A percentile compares a stretch with the other conserved stretches of the same genome.
phyloP scores from a whole-genome alignment of 1,140 invertebrate species.

The Drosophila littoralis region DNA sequence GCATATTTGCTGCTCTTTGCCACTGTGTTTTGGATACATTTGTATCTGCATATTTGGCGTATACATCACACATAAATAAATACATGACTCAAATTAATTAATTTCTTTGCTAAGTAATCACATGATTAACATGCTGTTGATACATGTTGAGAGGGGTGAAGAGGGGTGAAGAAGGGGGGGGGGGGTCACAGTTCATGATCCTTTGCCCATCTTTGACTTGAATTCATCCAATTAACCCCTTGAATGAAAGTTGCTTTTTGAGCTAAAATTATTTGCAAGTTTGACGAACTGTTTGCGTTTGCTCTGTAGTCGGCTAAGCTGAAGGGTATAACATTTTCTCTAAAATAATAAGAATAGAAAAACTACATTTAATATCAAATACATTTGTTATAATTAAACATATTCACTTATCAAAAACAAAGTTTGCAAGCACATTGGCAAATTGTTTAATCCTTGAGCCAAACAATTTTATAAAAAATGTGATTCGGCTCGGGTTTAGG shows the following conservation, averaged over 20 bases:
- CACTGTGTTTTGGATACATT: slow-evolving; percentile 56
- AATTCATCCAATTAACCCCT: slow-evolving; percentile 71
- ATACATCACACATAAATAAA: slow-evolving; percentile 59
- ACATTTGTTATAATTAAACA: no score
- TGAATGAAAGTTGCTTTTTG: slow-evolving; percentile 44
- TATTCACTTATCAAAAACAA: no score
- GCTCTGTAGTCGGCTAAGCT: neutral
- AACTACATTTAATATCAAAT: no score
- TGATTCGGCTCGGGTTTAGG: no score
- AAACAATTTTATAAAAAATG: no score
- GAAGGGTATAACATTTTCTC: neutral
- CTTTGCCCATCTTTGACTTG: slow-evolving; percentile 41
- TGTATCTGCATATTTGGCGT: slow-evolving; percentile 39
- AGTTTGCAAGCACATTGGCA: no score
- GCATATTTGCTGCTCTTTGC: slow-evolving; percentile 64
- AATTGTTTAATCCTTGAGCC: no score
- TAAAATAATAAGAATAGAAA: no score
- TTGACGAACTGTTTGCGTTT: slow-evolving; percentile 44
- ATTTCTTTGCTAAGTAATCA: slow-evolving; percentile 74
- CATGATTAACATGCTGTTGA: slow-evolving; percentile 65
- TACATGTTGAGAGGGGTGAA: neutral
- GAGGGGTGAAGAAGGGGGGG: no score
- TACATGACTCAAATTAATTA: slow-evolving; percentile 81
- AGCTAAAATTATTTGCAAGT: slow-evolving; percentile 62
- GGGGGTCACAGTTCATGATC: slow-evolving; percentile 11